Evolutionary conservation across 2,888 invertebrate species (phyloP).

Genomic region (Bombylius major): DNA sequence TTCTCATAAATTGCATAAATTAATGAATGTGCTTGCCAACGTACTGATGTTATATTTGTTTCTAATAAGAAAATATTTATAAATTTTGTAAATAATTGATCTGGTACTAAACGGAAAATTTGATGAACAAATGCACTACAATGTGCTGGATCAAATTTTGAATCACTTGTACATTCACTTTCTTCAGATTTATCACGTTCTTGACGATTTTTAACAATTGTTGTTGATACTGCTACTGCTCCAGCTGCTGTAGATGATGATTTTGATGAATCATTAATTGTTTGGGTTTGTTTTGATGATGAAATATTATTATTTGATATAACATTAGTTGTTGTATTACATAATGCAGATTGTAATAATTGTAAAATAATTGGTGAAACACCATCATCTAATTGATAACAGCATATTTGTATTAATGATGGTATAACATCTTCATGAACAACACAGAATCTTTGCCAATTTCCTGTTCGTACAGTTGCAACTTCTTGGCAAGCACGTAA

Average conservation of each 20-base stretch:
- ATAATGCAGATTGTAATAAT: conserved; percentile 79
- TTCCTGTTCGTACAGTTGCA: conserved; percentile 77
- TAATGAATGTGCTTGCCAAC: conserved; percentile 91
- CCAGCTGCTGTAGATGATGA: neutral
- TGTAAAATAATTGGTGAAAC: conserved; percentile 86
- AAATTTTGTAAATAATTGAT: conserved; percentile 46
- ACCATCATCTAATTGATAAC: conserved; percentile 70
- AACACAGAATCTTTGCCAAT: conserved; percentile 87
- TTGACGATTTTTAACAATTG: conserved; percentile 36
- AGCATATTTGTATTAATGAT: conserved; percentile 72
- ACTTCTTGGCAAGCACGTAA: conserved; percentile 89
- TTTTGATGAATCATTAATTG: conserved; percentile 21
- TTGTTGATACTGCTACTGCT: neutral
- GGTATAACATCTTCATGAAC: conserved; percentile 61
- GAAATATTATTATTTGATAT: conserved; percentile 15
- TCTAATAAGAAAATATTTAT: conserved; percentile 84
- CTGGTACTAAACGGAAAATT: conserved; percentile 48
- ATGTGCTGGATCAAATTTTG: conserved; percentile 52
- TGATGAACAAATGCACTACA: conserved; percentile 56
- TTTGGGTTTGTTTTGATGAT: conserved; percentile 13
- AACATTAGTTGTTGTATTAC: conserved; percentile 38
- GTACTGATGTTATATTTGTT: conserved; percentile 80
- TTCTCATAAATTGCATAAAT: conserved; percentile 76
- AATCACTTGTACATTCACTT: conserved; percentile 44
- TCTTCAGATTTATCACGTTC: conserved; percentile 57